phyloP scores from a whole-genome alignment of 2,888 invertebrate genomes.

The Alcis repandata region DNA sequence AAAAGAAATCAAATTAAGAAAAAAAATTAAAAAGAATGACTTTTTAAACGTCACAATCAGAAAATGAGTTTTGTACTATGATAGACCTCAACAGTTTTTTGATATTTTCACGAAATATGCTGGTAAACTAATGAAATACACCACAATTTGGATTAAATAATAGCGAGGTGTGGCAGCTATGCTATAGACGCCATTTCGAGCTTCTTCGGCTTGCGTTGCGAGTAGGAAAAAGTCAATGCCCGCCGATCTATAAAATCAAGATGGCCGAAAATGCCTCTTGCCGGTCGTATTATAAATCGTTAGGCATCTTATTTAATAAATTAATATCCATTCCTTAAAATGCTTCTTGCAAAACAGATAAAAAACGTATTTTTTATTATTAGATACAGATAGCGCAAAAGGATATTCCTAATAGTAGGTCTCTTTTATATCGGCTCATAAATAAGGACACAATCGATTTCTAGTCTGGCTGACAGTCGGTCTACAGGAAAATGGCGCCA shows the following conservation, averaged over 20 bases:
- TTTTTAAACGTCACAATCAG: conserved; percentile 28
- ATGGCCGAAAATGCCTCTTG: conserved; percentile 28
- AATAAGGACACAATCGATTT: too few species aligned
- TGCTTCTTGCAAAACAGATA: too few species aligned
- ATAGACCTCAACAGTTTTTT: conserved; percentile 5
- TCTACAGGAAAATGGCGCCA: conserved; percentile 2
- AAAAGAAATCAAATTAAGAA: conserved; percentile 58
- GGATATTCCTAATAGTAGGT: too few species aligned
- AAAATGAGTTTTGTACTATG: conserved; percentile 23
- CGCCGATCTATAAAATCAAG: conserved; percentile 7
- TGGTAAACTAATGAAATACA: conserved; percentile 12
- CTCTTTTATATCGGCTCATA: too few species aligned
- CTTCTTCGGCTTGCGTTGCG: conserved; percentile 27
- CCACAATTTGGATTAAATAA: conserved; percentile 9
- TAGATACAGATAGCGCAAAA: too few species aligned
- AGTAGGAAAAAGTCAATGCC: conserved; percentile 1
- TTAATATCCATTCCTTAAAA: not conserved
- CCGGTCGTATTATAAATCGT: not conserved
- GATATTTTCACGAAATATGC: conserved; percentile 15
- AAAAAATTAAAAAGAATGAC: conserved; percentile 60
- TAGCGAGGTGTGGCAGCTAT: conserved; percentile 43
- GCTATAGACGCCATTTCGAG: conserved; percentile 62
- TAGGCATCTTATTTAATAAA: not conserved
- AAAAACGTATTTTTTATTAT: too few species aligned
- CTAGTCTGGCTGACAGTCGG: too few species aligned